Conservation (phyloP, 1,140 invertebrate genomes). For the Drosophila tristis region DNA sequence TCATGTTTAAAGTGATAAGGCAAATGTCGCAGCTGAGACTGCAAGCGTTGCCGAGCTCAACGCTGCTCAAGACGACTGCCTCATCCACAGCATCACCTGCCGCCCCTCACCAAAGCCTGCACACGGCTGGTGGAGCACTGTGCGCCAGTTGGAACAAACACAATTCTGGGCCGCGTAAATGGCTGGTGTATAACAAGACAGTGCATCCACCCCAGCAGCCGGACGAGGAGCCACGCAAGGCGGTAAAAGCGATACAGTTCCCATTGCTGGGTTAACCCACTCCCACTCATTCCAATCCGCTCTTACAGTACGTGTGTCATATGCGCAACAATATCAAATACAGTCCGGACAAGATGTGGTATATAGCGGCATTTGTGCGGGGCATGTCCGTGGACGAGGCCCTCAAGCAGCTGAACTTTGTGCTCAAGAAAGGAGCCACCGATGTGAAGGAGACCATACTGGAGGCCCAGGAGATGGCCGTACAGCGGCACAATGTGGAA, state of each 20-base stretch:
- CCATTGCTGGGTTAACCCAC: neutral
- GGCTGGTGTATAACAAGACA: conserved; percentile 89
- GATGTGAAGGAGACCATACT: conserved; percentile 92
- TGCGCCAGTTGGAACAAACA: conserved; percentile 76
- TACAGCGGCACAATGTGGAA: conserved; percentile 96
- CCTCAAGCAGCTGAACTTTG: conserved; percentile 94
- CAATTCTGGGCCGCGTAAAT: conserved; percentile 84
- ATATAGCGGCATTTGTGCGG: conserved; percentile 92
- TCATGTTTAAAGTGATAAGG: conserved; percentile 63
- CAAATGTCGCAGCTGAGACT: conserved; percentile 55
- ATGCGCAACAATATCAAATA: conserved; percentile 94
- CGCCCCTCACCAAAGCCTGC: conserved; percentile 43
- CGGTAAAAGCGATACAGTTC: conserved; percentile 87
- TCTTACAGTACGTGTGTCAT: conserved; percentile 93
- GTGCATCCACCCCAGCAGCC: conserved; percentile 91
- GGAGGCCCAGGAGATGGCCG: conserved; percentile 95
- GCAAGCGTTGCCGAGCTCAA: conserved; percentile 36
- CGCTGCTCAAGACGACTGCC: conserved; percentile 13
- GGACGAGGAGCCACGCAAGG: conserved; percentile 91
- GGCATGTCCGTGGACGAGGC: conserved; percentile 98
- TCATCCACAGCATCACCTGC: conserved; percentile 26
- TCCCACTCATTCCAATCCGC: neutral
- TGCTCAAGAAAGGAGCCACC: conserved; percentile 92
- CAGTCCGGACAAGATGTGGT: conserved; percentile 96
- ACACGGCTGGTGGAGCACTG: conserved; percentile 58